Base-by-base conservation (phyloP, 1,140 invertebrate genomes). In the Phymastichus coffea region DNA sequence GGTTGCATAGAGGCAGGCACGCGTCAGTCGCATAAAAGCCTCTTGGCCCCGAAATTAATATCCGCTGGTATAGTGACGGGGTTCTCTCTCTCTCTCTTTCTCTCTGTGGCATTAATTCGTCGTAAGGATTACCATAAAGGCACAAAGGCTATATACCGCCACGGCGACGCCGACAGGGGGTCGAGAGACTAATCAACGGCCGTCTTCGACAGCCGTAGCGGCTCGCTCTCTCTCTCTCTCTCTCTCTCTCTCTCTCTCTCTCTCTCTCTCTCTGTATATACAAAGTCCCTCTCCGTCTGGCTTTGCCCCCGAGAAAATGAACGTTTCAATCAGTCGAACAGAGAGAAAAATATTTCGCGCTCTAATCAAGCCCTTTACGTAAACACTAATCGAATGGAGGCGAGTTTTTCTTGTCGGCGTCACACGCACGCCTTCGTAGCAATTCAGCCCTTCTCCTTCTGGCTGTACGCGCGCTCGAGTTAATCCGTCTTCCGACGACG, bases 61-160 rank as follows among this genome's bases (percentile, higher is more conserved):
- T 60, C 41, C 2, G 15, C 37, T 15, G 37, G 15, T 10, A 28
- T 23, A 28, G 26, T 35, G 30, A 1, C n/a, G 14, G 40, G 48
- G 26, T 51, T 51, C 41, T 57, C 51, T 35, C 48, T 20, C n/a
- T n/a, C n/a, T n/a, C n/a, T n/a, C n/a, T n/a, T n/a, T n/a, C n/a
- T n/a, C n/a, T n/a, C n/a, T 54, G 57, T 60, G 57, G 48, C 57
- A 60, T 60, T 60, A 60, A 60, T 60, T 53, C 49, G 49, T 60
- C 48, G 49, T 54, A 30, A 54, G 57, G 57, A 60, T 60, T 60
- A 54, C 26, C 57, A 60, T 60, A 60, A 53, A 60, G 49, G 17
- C 19, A 30, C 46, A 48, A 48, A 48, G 26, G n/a, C 15, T 7
- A 12, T 25, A 12, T 12, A 4, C 6, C 15, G 38, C 43, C 25